These are phyloP conservation scores for Syngnathus typhle DNA, from an alignment of 2,113 vertebrate genomes.

Conservation along the genomic window DNA sequence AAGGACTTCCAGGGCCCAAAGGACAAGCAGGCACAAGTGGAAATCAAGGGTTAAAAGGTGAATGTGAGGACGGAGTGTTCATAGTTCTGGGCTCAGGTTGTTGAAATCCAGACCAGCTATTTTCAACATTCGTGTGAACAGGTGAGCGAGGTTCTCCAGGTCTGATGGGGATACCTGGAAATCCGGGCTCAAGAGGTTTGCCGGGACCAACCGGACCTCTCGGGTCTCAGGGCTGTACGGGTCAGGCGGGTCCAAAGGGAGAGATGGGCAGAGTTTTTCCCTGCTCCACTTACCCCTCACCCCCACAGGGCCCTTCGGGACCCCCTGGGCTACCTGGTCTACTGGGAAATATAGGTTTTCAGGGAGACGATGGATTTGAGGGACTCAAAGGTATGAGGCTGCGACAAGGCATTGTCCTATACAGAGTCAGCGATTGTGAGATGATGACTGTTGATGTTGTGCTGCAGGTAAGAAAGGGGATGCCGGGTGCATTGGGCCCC, in stretches of 20 bases:
- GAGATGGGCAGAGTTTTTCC: slow-evolving; percentile 31
- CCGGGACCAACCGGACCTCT: slow-evolving; percentile 9
- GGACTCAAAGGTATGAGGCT: slow-evolving; percentile 43
- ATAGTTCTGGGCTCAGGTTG: not conserved
- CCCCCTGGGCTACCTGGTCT: slow-evolving; percentile 17
- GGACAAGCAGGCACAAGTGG: slow-evolving; percentile 46
- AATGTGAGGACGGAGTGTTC: not conserved
- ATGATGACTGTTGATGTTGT: not conserved
- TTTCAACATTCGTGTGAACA: slow-evolving; percentile 16
- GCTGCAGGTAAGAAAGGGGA: slow-evolving; percentile 49
- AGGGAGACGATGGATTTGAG: not conserved
- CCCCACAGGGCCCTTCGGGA: slow-evolving; percentile 13
- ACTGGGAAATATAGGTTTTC: slow-evolving; percentile 23
- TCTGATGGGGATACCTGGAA: slow-evolving; percentile 46
- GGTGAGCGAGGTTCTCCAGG: slow-evolving; percentile 33
- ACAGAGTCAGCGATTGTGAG: not conserved
- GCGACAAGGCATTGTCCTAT: not conserved
- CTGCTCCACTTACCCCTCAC: not conserved
- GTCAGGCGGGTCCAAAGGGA: slow-evolving; percentile 45
- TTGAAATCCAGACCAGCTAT: not conserved
- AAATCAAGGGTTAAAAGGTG: slow-evolving; percentile 41
- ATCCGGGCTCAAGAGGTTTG: slow-evolving; percentile 19
- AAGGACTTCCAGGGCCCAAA: slow-evolving; percentile 27
- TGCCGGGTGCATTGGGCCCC: slow-evolving; percentile 20
- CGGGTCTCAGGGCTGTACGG: slow-evolving; percentile 31